These are phyloP conservation scores for Cepaea nemoralis DNA, from an alignment of 1,140 invertebrate genomes.

Conservation along the genomic window DNA sequence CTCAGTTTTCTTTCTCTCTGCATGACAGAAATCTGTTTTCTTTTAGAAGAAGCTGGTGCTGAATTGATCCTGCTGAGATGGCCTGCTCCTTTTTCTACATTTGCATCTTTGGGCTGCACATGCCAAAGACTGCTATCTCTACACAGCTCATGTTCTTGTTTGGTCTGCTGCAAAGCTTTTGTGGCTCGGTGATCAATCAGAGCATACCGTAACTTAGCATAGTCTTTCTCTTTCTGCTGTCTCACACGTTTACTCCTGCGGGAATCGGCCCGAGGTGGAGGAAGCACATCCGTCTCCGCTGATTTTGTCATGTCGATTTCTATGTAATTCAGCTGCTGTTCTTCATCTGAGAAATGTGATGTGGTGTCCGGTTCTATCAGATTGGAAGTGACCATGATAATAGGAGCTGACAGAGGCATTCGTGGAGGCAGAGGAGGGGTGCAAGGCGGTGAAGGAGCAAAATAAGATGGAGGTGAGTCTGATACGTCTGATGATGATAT, in stretches of 20 bases:
- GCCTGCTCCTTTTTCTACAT: background rate
- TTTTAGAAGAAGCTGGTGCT: constrained; percentile 29
- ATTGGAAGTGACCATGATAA: background rate
- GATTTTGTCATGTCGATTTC: constrained; percentile 33
- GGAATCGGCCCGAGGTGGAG: background rate
- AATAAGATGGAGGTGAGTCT: constrained; percentile 31
- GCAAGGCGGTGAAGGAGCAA: constrained; percentile 21
- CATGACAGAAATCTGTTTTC: constrained; percentile 25
- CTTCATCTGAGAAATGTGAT: constrained; percentile 15
- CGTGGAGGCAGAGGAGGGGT: constrained; percentile 21
- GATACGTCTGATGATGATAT: constrained; percentile 6
- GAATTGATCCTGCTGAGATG: constrained; percentile 37
- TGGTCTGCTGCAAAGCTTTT: constrained; percentile 31
- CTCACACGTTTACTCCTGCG: constrained; percentile 25
- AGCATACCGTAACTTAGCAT: constrained; percentile 29
- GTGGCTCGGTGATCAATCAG: constrained; percentile 32
- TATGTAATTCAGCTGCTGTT: constrained; percentile 37
- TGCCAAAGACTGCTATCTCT: background rate
- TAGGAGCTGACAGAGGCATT: background rate
- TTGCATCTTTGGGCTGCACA: constrained; percentile 15
- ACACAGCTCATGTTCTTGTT: constrained; percentile 29
- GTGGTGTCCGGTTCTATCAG: background rate
- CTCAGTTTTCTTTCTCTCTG: constrained; percentile 36
- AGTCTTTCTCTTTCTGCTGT: constrained; percentile 31
- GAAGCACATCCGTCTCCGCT: background rate